Evolutionary conservation across 2,888 invertebrate species (phyloP).

Genomic region (Latrodectus hesperus): DNA sequence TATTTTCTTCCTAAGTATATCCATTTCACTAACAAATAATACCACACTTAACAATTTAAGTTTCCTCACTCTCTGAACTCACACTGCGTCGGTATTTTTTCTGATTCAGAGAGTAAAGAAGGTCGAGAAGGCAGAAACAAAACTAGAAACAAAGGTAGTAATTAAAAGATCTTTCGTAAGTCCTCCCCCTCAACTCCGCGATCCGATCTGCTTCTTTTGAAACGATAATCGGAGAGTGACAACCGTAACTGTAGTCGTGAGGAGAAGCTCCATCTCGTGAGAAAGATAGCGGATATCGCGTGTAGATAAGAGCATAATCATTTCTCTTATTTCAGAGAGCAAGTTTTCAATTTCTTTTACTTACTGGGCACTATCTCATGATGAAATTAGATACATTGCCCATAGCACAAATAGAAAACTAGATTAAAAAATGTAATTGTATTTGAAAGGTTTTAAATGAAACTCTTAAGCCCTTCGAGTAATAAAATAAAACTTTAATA

Average conservation of each 20-base stretch:
- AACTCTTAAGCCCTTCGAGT: too few relatives aligned
- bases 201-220: conserved; percentile 6
- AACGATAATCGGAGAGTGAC: conserved; percentile 53
- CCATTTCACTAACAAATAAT: too few relatives aligned
- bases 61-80: too few relatives aligned
- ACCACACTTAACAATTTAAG: too few relatives aligned
- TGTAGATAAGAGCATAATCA: not conserved
- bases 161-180: not conserved
- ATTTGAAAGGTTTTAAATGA: too few relatives aligned
- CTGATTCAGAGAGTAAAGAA: not conserved
- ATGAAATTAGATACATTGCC: too few relatives aligned
- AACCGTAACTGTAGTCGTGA: conserved; percentile 40
- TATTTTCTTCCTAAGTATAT: too few relatives aligned
- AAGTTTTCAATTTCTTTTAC: not conserved
- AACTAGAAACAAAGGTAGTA: conserved; percentile 1
- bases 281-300: conserved; percentile 39
- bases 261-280: conserved; percentile 12
- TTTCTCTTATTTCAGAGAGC: not conserved
- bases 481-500: too few relatives aligned
- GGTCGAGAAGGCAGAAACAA: not conserved
- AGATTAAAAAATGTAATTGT: too few relatives aligned
- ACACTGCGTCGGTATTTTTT: not conserved
- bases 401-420: too few relatives aligned
- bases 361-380: not conserved
- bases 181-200: conserved; percentile 1